Percentiles rank a stretch among this genome's conserved stretches.
Conservation (phyloP, 2,888 invertebrate genomes). For the Philaethria dido region DNA sequence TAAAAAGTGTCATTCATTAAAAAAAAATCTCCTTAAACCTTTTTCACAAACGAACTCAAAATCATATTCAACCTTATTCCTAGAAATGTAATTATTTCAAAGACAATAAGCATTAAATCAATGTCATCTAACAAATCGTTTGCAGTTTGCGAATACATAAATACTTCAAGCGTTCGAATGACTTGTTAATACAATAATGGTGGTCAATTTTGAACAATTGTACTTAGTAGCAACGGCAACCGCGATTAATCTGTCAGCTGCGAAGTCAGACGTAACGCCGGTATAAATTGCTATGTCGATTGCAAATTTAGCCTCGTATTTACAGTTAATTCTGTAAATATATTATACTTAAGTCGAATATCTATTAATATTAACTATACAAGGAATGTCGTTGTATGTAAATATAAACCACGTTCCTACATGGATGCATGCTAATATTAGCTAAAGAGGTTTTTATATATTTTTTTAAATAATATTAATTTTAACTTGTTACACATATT, state of each 20-base stretch:
- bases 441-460: no score
- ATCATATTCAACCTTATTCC: background rate
- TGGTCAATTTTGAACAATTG: slow-evolving; percentile 43
- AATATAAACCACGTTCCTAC: no score
- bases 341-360: background rate
- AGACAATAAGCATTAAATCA: slow-evolving; percentile 23
- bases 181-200: slow-evolving; percentile 46
- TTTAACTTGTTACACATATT: no score
- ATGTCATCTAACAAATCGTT: slow-evolving; percentile 13
- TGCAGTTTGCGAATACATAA: slow-evolving; percentile 31
- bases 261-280: slow-evolving; percentile 25
- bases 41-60: background rate
- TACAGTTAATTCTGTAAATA: slow-evolving; percentile 23
- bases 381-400: background rate
- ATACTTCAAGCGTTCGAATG: slow-evolving; percentile 33
- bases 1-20: no score
- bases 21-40: no score
- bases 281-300: slow-evolving; percentile 28
- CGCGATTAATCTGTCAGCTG: slow-evolving; percentile 40
- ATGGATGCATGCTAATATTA: no score
- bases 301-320: slow-evolving; percentile 10
- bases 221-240: slow-evolving; percentile 37
- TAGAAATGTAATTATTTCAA: slow-evolving; percentile 31
- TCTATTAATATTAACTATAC: background rate
- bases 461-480: no score